Evolutionary conservation across 1,140 invertebrate genomes (phyloP), one percentile per base, ranked within the genome.

Genomic region (Notospermus geniculatus): DNA sequence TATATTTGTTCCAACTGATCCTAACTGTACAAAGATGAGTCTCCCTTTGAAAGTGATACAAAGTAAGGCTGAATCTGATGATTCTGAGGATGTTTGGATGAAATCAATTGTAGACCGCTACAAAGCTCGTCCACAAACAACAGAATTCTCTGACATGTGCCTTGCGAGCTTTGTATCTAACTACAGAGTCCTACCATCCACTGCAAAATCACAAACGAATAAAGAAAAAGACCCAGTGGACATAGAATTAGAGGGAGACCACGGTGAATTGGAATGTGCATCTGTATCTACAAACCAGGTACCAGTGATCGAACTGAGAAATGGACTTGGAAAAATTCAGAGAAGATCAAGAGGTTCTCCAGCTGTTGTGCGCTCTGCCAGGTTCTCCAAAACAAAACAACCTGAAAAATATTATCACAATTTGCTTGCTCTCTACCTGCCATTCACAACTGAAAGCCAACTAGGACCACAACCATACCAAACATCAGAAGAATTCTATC

Each of bases 31-130:
- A n/a, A n/a, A n/a, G n/a, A n/a, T n/a, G n/a, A n/a, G n/a, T n/a
- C n/a, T n/a, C n/a, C n/a, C n/a, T n/a, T n/a, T n/a, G n/a, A n/a
- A n/a, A n/a, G n/a, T n/a, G n/a, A n/a, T n/a, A n/a, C n/a, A n/a
- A n/a, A n/a, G n/a, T 1, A 63, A 52, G 13, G 43, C 32, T 11
- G 19, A 23, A 17, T 9, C 7, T 17, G 17, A 56, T 25, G 28
- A 43, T 36, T 39, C 55, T 50, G 62, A 64, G 32, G 39, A 43
- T 43, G 23, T 64, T 15, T 64, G 57, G 57, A 64, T 64, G 62
- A 45, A 28, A 23, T 43, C 25, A 23, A 43, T 61, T 5, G 27
- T n/a, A n/a, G n/a, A n/a, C n/a, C n/a, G n/a, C n/a, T n/a, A n/a
- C n/a, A n/a, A n/a, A n/a, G n/a, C n/a, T n/a, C n/a, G n/a, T n/a